Base-by-base conservation (phyloP, 2,113 vertebrate genomes). In the Centropus unirufus region DNA sequence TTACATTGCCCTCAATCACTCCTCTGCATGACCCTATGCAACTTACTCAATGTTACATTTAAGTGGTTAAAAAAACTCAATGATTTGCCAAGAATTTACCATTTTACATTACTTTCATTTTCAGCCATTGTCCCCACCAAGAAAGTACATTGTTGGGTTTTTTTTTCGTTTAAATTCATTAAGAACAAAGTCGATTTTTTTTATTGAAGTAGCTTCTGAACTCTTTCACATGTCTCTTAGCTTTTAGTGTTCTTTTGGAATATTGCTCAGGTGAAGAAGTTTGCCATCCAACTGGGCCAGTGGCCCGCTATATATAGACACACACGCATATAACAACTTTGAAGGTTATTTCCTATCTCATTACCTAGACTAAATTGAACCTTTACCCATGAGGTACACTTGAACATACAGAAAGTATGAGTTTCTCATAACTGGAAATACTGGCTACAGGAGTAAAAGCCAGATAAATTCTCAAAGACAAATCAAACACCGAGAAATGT, bases 221-320 rank as follows among this genome's bases (percentile, higher is more conserved):
- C 3, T 13, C 23, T 46, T 59, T 21, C 19, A 51, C 5, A 1
- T 0, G 0, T 39, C 8, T 34, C 19, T 69, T 12, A 27, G 26
- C 7, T 52, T 78, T 70, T 64, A 7, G 4, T 42, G 67, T 91
- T 75, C 13, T 22, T 83, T 54, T 69, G 23, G 18, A 74, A 26
- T 20, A 55, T 51, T 74, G 9, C 30, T 86, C 29, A 75, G 47
- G 21, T 70, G 18, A 23, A 36, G 39, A 47, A 83, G 7, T 24
- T 16, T 83, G 39, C 17, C 42, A 34, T 47, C 39, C 58, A 40
- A 63, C 32, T 6, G 51, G 58, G 55, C 9, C 12, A 52, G 52
- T 10, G 27, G 29, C 23, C 59, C 20, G 3, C 75, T 90, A 11
- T 46, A 40, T 79, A 66, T 20, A 55, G 66, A 22, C 62, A 52